phyloP scores from a whole-genome alignment of 92 coral and sea anemone genomes.

The Siderastrea siderea region DNA sequence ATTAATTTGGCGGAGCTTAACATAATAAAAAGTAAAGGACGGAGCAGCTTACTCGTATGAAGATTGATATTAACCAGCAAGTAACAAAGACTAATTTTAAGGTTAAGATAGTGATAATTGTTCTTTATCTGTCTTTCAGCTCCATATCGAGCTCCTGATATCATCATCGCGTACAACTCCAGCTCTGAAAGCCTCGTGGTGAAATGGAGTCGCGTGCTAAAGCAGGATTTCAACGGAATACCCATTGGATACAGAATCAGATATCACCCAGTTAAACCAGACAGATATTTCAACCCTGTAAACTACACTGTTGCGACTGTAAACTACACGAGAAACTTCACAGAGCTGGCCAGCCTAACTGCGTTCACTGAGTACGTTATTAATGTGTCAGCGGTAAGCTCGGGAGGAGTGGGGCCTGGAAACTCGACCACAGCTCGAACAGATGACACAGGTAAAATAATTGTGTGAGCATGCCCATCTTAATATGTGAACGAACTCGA shows the following conservation, averaged over 20 bases:
- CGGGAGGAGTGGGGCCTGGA: conserved; percentile 43
- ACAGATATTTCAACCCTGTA: not conserved
- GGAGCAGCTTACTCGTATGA: too few species aligned
- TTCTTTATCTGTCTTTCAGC: not conserved
- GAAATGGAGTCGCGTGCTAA: conserved; percentile 33
- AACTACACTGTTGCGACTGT: not conserved
- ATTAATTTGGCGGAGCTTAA: too few species aligned
- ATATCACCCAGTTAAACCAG: not conserved
- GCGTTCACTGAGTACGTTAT: conserved; percentile 45
- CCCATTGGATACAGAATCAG: conserved; percentile 20
- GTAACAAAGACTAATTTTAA: too few species aligned
- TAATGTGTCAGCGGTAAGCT: conserved; percentile 32
- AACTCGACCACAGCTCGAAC: conserved; percentile 12
- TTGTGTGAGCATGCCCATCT: not conserved
- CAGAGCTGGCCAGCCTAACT: conserved; percentile 16
- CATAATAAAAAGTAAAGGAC: too few species aligned
- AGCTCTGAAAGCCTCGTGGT: conserved; percentile 35
- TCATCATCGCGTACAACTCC: conserved; percentile 20
- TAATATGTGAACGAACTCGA: too few species aligned
- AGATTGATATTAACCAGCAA: too few species aligned
- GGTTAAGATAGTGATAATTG: too few species aligned
- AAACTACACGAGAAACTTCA: not conserved
- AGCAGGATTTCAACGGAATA: not conserved
- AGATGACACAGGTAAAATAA: conserved; percentile 33
- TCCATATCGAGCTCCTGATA: conserved; percentile 19